Evolutionary conservation across 2,113 vertebrate genomes (phyloP), one percentile per base, ranked within the genome.

Genomic region (Tinamus guttatus): DNA sequence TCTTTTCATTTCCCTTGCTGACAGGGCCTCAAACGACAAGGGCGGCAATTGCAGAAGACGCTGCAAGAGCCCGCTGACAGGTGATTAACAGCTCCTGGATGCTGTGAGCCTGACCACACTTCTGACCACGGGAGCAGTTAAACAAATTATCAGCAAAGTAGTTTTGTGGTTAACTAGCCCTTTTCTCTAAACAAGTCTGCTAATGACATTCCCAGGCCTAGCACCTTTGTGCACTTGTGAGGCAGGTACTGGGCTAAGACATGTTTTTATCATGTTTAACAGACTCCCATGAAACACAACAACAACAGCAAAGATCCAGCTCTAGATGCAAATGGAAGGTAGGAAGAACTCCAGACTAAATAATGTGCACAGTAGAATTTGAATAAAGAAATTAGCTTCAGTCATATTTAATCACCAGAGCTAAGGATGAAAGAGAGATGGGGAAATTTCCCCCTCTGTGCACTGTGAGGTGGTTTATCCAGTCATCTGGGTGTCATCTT

Each of bases 81-180:
- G 93, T 97, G 95, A 97, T 97, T 96, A 97, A 97, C 96, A 97
- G 92, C 92, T 94, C 93, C 86, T 94, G 94, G 89, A 96, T 92
- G 93, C 91, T 45, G 40, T 54, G 86, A 97, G 92, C 82, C 92
- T 96, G 86, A 98, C 95, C 87, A 90, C 95, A 95, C 88, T 96
- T 94, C 85, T 85, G 85, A 95, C 93, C 96, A 88, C 60, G 4
- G 68, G 77, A 95, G 88, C 89, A 95, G 89, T 91, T 97, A 96
- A 96, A 95, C 94, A 97, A 97, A 97, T 97, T 96, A 96, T 90
- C 94, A 93, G 86, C 94, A 80, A 81, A 89, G 88, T 34, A 63
- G 73, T 96, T 97, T 84, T 97, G 94, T 95, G 95, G 96, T 93
- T 93, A 96, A 94, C 82, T 83, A 88, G 74, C 63, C n/a, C 54